Evolutionary conservation across 2,797 vertebrate genomes (phyloP), one percentile per base, ranked within the genome.

Genomic region (Spheniscus humboldti): DNA sequence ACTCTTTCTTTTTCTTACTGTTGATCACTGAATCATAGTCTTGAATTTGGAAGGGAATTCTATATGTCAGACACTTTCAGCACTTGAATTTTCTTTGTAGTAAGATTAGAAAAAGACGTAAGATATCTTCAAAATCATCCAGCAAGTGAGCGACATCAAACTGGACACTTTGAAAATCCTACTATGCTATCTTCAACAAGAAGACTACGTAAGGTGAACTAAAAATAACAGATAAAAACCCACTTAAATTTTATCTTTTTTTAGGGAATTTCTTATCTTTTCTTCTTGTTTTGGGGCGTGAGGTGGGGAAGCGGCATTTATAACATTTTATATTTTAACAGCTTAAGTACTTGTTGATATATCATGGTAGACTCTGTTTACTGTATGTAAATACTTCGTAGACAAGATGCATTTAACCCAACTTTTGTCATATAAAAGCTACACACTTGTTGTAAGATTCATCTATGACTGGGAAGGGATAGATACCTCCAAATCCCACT

Each of bases 281-380:
- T 56, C 19, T 56, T 22, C 5, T 4, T 28, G 10, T 45, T 68
- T 33, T 7, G 4, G 6, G 3, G 9, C 15, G 3, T 11, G 3
- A 22, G 18, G 53, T 55, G 24, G 3, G 37, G 3, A 9, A 73
- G 4, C 2, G 62, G 6, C 16, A 11, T 37, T 82, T 85, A 43
- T 28, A 57, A 22, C 17, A 25, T 27, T 86, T 48, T 82, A 3
- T 35, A 43, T 43, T 69, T 66, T 35, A 52, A n/a, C 13, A n/a
- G 19, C 9, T 57, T 60, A n/a, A n/a, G 28, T 47, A 39, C 33
- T 39, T 80, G 22, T 39, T 80, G 22, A 24, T 43, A n/a, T 43
- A 39, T 53, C n/a, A 60, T 47, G 16, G 23, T 16, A 53, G 30
- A 74, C 5, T 59, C 17, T 59, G 9, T 59, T 67, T 74, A 62